Conservation (phyloP, 1,140 invertebrate species). For the Portunus trituberculatus region DNA sequence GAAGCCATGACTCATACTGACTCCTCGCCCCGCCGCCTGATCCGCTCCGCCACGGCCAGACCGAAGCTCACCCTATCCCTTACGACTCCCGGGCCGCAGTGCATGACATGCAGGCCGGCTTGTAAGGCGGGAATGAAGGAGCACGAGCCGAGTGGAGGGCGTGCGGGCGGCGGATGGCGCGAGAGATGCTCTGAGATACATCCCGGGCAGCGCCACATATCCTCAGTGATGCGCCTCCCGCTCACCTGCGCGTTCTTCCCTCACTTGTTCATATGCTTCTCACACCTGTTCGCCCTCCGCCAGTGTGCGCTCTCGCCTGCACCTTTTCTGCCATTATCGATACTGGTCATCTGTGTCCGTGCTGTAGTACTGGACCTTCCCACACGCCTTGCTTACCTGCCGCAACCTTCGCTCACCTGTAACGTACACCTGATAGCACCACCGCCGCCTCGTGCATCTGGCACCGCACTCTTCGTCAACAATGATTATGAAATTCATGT, state of each 20-base stretch:
- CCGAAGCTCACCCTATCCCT: not conserved
- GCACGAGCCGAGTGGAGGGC: not conserved
- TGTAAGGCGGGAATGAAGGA: not conserved
- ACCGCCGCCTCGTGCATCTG: not conserved
- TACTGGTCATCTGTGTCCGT: not conserved
- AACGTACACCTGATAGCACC: not conserved
- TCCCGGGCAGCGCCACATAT: not conserved
- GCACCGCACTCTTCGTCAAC: not conserved
- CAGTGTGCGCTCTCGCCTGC: not conserved
- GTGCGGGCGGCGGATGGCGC: not conserved
- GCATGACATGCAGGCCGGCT: not conserved
- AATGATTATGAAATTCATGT: not conserved
- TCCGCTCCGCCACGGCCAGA: not conserved
- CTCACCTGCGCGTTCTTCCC: not conserved
- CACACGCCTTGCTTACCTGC: not conserved
- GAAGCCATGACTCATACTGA: not conserved
- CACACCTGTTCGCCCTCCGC: slow-evolving; percentile 17
- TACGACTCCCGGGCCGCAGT: not conserved
- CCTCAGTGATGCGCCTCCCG: not conserved
- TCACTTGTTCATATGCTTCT: not conserved
- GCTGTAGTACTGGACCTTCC: not conserved
- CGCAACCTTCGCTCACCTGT: not conserved
- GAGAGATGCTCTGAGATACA: not conserved
- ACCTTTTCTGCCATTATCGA: not conserved
- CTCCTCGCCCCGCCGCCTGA: not conserved